Base-by-base conservation (phyloP, 2,113 vertebrate genomes). In the Galbula dea region DNA sequence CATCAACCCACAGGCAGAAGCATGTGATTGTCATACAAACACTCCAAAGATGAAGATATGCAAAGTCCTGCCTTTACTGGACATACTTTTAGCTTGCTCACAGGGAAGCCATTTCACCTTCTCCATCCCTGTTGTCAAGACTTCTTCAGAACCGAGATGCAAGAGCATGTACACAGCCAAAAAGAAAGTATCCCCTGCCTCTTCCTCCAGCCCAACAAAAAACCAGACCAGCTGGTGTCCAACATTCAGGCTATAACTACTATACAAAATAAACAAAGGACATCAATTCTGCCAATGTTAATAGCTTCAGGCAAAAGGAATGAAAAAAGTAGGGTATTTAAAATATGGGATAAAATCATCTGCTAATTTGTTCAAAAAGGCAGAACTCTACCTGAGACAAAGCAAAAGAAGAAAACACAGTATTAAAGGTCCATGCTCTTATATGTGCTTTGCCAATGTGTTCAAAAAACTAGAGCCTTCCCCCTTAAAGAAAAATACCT, bases 251-350 rank as follows among this genome's bases (percentile, higher is more conserved):
- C 83, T 83, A 62, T 30, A 93, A 94, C 82, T 48, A 91, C 86
- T 74, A 77, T 82, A 96, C 84, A 85, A 89, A 92, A 92, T 75
- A 94, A 96, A 94, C 80, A 95, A 94, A 95, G 91, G 62, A 87
- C 84, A 67, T 54, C 22, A 85, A 80, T 88, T 91, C 86, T 89
- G 84, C 77, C 92, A 95, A 85, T 54, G 84, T 82, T 85, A 88
- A 92, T 90, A 93, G 89, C 94, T 85, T 89, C 89, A 85, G 95
- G 91, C 74, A 79, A 92, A 74, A 89, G 67, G 43, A 43, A 91
- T 74, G n/a, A 77, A 54, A 85, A 89, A 96, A 90, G 84, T 90
- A 95, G 93, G 86, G 74, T 93, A 94, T 62, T 92, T 94, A 73
- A 90, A 80, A 77, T 74, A 63, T 23, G 52, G 37, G 29, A 92